Evolutionary conservation across 1,140 invertebrate genomes (phyloP), one percentile per base, ranked within the genome.

Genomic region (Agrilus planipennis): DNA sequence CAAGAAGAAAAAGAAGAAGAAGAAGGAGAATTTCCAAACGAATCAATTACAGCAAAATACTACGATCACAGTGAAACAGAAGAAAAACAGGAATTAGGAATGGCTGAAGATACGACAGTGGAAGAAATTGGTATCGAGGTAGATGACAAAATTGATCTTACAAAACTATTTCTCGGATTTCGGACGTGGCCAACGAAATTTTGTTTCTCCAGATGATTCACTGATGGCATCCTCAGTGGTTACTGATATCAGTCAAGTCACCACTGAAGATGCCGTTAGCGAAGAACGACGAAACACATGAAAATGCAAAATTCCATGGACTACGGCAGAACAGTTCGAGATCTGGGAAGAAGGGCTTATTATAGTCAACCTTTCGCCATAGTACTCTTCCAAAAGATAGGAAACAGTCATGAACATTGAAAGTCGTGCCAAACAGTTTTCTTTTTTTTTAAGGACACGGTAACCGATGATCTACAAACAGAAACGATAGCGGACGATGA

Each of bases 401-500:
- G 29, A 39, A 17, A 36, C 14, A 20, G 17, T n/a, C 25, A 27
- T 9, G 9, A n/a, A 9, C 9, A 27, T 27, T 27, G 25, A 27
- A n/a, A n/a, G n/a, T 9, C 9, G 9, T 9, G 25, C n/a, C n/a
- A n/a, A n/a, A n/a, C n/a, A n/a, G n/a, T n/a, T n/a, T n/a, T n/a
- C n/a, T n/a, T n/a, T n/a, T n/a, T n/a, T n/a, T n/a, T n/a, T n/a
- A n/a, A 27, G 25, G 9, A n/a, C 9, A 27, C n/a, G 9, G 25
- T 27, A 9, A 27, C 25, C 9, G 9, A 27, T 27, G n/a, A 9
- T 27, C 9, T n/a, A 12, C 12, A 32, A 32, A 32, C 17, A 17
- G 30, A n/a, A n/a, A n/a, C n/a, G n/a, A n/a, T n/a, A n/a, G n/a
- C 29, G 39, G 50, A 46, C 12, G 51, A 54, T 39, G 53, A 52